Conservation (phyloP, 2,888 invertebrate species). For the Conops quadrifasciatus region DNA sequence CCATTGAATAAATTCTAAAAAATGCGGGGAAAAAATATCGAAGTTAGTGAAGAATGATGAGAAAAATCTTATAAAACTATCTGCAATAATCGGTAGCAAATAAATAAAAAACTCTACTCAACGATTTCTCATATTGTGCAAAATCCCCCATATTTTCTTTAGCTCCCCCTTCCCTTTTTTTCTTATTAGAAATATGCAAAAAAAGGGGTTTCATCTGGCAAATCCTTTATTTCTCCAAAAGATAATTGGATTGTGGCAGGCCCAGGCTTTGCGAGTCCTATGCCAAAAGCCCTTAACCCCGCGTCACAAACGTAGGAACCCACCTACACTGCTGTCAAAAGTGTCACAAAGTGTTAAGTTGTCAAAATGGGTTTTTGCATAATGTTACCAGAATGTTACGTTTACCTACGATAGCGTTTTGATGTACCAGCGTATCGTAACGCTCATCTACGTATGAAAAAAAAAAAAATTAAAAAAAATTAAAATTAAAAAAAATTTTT, state of each 20-base stretch:
- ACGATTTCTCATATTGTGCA: background rate
- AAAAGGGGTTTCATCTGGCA: slow-evolving; percentile 24
- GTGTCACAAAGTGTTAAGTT: slow-evolving; percentile 31
- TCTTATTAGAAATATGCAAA: slow-evolving; percentile 18
- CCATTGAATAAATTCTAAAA: slow-evolving; percentile 64
- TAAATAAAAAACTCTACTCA: slow-evolving; percentile 28
- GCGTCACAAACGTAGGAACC: background rate
- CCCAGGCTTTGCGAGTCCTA: slow-evolving; percentile 1
- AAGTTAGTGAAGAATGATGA: background rate
- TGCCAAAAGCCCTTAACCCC: background rate
- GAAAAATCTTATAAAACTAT: background rate
- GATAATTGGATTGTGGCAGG: slow-evolving; percentile 45
- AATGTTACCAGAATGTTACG: too few species aligned
- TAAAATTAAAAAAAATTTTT: too few species aligned
- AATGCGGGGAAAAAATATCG: slow-evolving; percentile 23
- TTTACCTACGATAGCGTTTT: too few species aligned
- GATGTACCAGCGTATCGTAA: too few species aligned
- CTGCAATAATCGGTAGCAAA: background rate
- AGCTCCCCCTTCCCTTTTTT: too few species aligned
- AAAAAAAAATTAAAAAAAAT: too few species aligned
- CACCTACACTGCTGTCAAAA: slow-evolving; percentile 11
- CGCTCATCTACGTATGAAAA: too few species aligned
- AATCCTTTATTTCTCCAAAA: background rate
- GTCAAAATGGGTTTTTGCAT: background rate
- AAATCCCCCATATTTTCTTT: too few species aligned